Conservation (phyloP, 2,888 invertebrate genomes). For the Dichetophora obliterata region DNA sequence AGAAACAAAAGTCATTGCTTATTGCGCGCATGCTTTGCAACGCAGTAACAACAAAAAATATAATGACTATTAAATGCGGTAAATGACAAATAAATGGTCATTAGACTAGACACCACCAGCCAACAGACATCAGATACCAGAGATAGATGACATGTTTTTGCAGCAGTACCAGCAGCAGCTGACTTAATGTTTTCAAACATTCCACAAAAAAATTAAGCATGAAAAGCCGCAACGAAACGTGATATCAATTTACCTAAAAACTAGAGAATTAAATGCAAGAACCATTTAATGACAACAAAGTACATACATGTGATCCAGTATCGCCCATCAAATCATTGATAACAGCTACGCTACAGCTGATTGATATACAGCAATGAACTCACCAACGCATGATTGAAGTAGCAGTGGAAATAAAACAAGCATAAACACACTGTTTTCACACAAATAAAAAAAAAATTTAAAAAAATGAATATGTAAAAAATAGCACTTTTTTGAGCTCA, state of each 20-base stretch:
- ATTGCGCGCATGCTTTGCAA: background rate
- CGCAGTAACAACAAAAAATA: background rate
- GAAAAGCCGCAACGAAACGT: constrained; percentile 1
- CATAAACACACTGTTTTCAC: too few relatives aligned
- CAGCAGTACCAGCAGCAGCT: background rate
- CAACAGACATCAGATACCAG: background rate
- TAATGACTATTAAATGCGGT: background rate
- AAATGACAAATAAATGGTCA: background rate
- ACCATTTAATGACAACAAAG: background rate
- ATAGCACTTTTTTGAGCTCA: background rate
- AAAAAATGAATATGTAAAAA: background rate
- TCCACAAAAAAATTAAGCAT: background rate
- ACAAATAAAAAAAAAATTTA: background rate
- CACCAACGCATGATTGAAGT: too few relatives aligned
- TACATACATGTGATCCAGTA: too few relatives aligned
- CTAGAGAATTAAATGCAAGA: background rate
- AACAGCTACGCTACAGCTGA: too few relatives aligned
- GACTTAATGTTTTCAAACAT: background rate
- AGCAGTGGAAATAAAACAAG: too few relatives aligned
- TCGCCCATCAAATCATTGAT: too few relatives aligned
- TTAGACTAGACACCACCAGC: background rate
- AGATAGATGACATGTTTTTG: too few relatives aligned
- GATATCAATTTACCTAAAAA: background rate
- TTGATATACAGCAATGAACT: too few relatives aligned
- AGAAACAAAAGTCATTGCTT: background rate